These are phyloP conservation scores for Musca domestica DNA, from an alignment of 1,140 invertebrate genomes.

Conservation along the genomic window DNA sequence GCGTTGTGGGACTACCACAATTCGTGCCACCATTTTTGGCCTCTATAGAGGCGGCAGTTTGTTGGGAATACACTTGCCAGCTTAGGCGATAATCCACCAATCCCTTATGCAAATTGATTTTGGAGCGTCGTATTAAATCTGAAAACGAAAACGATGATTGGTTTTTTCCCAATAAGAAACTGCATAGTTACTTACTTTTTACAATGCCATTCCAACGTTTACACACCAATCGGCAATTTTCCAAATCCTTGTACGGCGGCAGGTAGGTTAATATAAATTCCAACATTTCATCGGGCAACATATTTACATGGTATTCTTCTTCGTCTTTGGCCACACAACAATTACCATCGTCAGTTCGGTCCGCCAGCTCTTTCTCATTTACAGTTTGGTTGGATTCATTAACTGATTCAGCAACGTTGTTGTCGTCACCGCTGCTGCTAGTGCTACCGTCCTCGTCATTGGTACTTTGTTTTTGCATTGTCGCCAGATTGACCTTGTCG, in stretches of 20 bases:
- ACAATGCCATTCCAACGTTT: slow-evolving; percentile 80
- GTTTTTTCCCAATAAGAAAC: not conserved
- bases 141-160: not conserved
- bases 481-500: slow-evolving; percentile 12
- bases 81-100: slow-evolving; percentile 43
- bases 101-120: slow-evolving; percentile 47
- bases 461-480: not conserved
- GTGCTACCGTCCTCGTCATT: not conserved
- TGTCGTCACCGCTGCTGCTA: too few relatives aligned
- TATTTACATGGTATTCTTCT: slow-evolving; percentile 34
- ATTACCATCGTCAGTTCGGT: not conserved
- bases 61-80: slow-evolving; percentile 45
- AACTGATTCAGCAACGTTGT: not conserved
- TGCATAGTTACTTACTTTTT: slow-evolving; percentile 67
- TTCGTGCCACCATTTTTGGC: slow-evolving; percentile 23
- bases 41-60: slow-evolving; percentile 32
- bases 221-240: slow-evolving; percentile 80
- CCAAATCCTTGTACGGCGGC: slow-evolving; percentile 86
- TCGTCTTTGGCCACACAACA: not conserved
- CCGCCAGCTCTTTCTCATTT: not conserved
- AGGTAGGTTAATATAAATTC: slow-evolving; percentile 88
- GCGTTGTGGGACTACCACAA: slow-evolving; percentile 31
- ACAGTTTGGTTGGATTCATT: not conserved
- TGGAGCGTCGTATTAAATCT: slow-evolving; percentile 49
- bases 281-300: slow-evolving; percentile 86